Conservation (phyloP, 2,113 vertebrate species). For the Salminus brasiliensis region DNA sequence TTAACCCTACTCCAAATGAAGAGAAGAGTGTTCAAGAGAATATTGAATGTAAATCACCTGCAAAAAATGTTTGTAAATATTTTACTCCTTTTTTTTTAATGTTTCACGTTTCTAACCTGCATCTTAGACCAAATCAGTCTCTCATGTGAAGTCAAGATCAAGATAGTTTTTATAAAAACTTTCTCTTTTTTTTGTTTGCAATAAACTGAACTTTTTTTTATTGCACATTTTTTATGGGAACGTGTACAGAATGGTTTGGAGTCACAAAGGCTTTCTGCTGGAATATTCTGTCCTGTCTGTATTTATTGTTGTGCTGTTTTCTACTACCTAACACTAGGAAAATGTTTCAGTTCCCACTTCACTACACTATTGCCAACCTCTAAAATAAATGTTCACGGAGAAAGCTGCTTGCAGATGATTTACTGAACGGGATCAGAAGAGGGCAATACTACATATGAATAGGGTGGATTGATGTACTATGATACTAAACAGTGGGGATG, state of each 20-base stretch:
- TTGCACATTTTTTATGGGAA: neutral
- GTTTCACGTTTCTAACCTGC: neutral
- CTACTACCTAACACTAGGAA: constrained; percentile 1
- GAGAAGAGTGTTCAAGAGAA: constrained; percentile 19
- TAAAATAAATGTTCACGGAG: constrained; percentile 47
- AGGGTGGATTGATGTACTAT: neutral
- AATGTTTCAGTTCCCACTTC: neutral
- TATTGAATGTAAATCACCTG: constrained; percentile 46
- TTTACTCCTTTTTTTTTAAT: constrained; percentile 38
- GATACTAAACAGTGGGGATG: neutral
- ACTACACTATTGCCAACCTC: neutral
- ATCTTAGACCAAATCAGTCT: constrained; percentile 12
- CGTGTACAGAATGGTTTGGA: constrained; percentile 7
- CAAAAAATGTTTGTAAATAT: constrained; percentile 48
- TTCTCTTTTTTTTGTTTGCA: neutral
- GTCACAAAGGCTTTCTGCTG: neutral
- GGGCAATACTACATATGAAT: neutral
- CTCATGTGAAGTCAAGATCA: neutral
- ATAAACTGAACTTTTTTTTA: neutral
- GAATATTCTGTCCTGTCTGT: constrained; percentile 6
- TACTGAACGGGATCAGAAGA: neutral
- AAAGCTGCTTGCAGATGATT: neutral
- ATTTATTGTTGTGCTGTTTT: neutral
- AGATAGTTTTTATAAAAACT: constrained; percentile 51
- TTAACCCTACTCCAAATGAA: neutral